Conservation (phyloP, 2,797 vertebrate genomes). For the Macrochelys suwanniensis region DNA sequence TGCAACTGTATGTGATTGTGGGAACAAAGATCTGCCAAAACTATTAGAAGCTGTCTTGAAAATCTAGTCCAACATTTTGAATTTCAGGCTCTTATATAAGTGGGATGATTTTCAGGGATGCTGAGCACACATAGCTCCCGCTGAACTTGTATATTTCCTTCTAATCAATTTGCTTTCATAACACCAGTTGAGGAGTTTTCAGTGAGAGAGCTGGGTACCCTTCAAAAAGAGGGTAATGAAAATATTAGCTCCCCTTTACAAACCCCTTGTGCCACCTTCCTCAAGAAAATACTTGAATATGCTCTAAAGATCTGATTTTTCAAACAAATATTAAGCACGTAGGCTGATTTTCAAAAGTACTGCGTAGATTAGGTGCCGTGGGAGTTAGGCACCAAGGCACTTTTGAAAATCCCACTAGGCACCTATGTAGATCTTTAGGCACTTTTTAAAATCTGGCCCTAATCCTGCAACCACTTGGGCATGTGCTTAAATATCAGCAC, state of each 20-base stretch:
- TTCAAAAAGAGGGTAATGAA: not conserved
- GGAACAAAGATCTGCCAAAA: constrained; percentile 70
- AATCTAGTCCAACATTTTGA: constrained; percentile 63
- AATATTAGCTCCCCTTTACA: not conserved
- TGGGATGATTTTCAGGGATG: not conserved
- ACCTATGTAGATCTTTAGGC: constrained; percentile 72
- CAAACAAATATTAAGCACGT: not conserved
- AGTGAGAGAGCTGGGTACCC: not conserved
- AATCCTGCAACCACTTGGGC: constrained; percentile 72
- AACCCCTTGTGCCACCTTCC: not conserved
- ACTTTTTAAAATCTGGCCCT: constrained; percentile 69
- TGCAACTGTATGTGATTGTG: constrained; percentile 29
- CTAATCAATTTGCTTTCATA: not conserved
- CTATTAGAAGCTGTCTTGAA: constrained; percentile 65
- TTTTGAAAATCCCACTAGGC: constrained; percentile 67
- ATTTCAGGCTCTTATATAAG: constrained; percentile 64
- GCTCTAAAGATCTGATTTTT: not conserved
- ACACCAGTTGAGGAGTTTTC: not conserved
- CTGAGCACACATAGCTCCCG: not conserved
- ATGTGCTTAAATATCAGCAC: constrained; percentile 64
- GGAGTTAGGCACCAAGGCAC: constrained; percentile 39
- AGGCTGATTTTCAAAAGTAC: not conserved
- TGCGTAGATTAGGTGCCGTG: not conserved
- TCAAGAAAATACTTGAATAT: not conserved
- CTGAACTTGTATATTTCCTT: not conserved